phyloP scores from a whole-genome alignment of 1,140 invertebrate genomes.

The Drosophila punjabiensis region DNA sequence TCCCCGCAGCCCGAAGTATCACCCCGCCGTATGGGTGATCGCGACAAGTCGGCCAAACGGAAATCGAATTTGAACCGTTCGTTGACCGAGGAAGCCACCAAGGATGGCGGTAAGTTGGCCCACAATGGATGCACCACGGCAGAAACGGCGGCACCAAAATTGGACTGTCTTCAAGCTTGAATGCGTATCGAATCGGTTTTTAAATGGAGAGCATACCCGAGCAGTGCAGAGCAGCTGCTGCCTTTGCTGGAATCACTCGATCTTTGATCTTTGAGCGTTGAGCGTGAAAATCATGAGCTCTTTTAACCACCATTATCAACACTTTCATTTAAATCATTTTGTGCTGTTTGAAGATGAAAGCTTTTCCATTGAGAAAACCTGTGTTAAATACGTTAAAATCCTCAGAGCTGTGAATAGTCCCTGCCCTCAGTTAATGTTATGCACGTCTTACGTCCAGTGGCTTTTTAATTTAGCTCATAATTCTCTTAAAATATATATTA shows the following conservation, averaged over 20 bases:
- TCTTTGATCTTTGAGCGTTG: slow-evolving; percentile 30
- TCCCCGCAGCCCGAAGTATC: slow-evolving; percentile 59
- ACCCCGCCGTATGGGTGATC: slow-evolving; percentile 84
- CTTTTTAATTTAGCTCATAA: background rate
- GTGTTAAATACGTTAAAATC: slow-evolving; percentile 70
- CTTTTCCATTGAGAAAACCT: slow-evolving; percentile 46
- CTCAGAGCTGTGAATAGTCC: slow-evolving; percentile 36
- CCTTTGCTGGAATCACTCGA: slow-evolving; percentile 25
- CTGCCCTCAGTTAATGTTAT: slow-evolving; percentile 23
- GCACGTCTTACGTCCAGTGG: slow-evolving; percentile 44
- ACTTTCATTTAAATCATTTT: slow-evolving; percentile 62
- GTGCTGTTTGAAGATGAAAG: slow-evolving; percentile 26
- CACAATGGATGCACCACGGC: slow-evolving; percentile 32
- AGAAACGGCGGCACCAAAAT: slow-evolving; percentile 33
- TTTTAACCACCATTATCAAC: slow-evolving; percentile 19
- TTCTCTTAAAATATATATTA: background rate
- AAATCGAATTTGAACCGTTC: slow-evolving; percentile 89
- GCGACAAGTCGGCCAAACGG: slow-evolving; percentile 89
- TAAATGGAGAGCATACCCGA: background rate
- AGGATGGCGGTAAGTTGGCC: slow-evolving; percentile 82
- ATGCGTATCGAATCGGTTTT: slow-evolving; percentile 24
- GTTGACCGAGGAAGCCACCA: slow-evolving; percentile 87
- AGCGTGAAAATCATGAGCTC: slow-evolving; percentile 10
- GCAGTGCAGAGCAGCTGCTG: background rate
- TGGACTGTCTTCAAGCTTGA: slow-evolving; percentile 60